phyloP scores from a whole-genome alignment of 2,797 vertebrate species.

The Enteromius trimaculatus region DNA sequence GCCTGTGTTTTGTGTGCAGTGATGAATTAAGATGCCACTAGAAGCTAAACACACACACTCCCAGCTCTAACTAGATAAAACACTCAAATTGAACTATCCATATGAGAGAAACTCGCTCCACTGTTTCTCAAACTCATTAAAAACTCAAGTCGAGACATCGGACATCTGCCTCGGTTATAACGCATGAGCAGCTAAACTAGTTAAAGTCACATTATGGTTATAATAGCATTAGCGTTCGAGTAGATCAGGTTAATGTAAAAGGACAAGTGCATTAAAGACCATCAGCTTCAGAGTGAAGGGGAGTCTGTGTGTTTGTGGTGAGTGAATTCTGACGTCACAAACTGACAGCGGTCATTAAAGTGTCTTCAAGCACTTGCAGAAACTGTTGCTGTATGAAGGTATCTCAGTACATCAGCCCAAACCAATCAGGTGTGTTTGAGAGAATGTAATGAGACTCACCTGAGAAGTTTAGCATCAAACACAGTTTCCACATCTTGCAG shows the following conservation, averaged over 20 bases:
- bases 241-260: not conserved
- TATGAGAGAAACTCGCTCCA: not conserved
- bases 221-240: not conserved
- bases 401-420: not conserved
- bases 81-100: not conserved
- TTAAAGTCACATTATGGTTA: not conserved
- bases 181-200: not conserved
- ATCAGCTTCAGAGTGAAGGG: not conserved
- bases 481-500: constrained; percentile 95
- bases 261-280: not conserved
- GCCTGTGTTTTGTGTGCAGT: constrained; percentile 8
- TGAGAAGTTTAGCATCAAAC: constrained; percentile 92
- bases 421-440: not conserved
- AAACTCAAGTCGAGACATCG: not conserved
- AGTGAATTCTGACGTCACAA: not conserved
- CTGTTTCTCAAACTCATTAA: constrained; percentile 17
- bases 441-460: constrained; percentile 74
- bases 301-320: not conserved
- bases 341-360: not conserved
- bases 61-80: constrained; percentile 4
- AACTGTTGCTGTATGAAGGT: not conserved
- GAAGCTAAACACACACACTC: not conserved
- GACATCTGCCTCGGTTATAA: not conserved
- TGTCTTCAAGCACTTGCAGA: not conserved
- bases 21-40: not conserved